Conservation (phyloP, 2,888 invertebrate genomes). For the Tiphia femorata region DNA sequence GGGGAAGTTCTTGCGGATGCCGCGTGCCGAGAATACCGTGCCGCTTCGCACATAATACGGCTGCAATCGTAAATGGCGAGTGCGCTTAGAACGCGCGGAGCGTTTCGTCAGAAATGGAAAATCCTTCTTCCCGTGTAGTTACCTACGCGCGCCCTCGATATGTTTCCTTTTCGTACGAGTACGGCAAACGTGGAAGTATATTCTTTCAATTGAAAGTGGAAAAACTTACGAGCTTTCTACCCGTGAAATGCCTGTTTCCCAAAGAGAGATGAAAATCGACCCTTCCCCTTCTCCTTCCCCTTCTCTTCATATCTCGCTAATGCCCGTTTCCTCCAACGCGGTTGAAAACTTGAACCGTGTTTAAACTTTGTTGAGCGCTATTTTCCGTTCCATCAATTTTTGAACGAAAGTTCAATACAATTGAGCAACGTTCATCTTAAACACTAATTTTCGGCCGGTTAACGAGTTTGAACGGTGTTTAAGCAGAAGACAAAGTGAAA, state of each 20-base stretch:
- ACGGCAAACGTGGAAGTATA: too few relatives aligned
- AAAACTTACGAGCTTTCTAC: neutral
- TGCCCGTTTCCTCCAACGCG: neutral
- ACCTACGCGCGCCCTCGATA: neutral
- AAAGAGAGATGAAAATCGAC: neutral
- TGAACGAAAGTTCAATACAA: too few relatives aligned
- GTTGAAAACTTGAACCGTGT: neutral
- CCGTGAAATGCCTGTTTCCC: neutral
- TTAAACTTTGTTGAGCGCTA: neutral
- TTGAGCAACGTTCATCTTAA: too few relatives aligned
- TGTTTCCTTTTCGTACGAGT: too few relatives aligned
- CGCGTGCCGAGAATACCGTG: conserved; percentile 32
- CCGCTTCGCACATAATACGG: conserved; percentile 30
- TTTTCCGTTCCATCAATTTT: neutral
- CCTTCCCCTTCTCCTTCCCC: too few relatives aligned
- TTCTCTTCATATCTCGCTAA: neutral
- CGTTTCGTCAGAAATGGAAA: neutral
- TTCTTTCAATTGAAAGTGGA: too few relatives aligned
- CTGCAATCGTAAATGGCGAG: conserved; percentile 5
- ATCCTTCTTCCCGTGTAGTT: neutral
- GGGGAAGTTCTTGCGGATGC: conserved; percentile 39
- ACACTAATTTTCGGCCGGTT: too few relatives aligned
- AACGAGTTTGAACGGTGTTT: too few relatives aligned
- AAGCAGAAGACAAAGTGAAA: too few relatives aligned
- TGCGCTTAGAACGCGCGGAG: neutral